A percentile compares a stretch with the other conserved stretches of the same genome.
Conservation (phyloP, 2,113 vertebrate species). For the Ammodytes marinus region DNA sequence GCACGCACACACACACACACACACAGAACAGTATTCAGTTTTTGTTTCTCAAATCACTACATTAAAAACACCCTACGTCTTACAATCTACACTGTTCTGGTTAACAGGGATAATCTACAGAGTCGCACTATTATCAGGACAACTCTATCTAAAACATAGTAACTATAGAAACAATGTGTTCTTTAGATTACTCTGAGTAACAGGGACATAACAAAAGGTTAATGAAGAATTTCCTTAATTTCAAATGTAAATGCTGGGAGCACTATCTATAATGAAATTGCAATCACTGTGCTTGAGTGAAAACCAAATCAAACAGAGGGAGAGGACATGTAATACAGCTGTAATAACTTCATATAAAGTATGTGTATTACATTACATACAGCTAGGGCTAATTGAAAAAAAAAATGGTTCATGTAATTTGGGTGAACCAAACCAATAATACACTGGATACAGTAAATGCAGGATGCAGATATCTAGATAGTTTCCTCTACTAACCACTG, state of each 20-base stretch:
- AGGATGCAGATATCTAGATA: background rate
- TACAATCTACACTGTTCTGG: background rate
- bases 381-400: background rate
- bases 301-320: background rate
- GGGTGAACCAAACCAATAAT: background rate
- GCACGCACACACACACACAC: too few species aligned
- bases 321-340: background rate
- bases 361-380: background rate
- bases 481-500: background rate
- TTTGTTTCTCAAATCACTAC: background rate
- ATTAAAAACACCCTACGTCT: background rate
- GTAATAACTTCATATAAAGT: background rate
- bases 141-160: background rate
- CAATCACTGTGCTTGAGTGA: background rate
- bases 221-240: background rate
- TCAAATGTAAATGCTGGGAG: background rate
- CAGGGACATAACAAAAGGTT: background rate
- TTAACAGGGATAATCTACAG: background rate
- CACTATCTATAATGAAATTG: background rate
- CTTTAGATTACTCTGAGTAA: background rate
- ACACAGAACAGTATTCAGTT: background rate
- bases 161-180: too few species aligned
- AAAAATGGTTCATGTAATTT: background rate
- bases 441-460: background rate
- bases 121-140: background rate